phyloP scores from a whole-genome alignment of 2,113 vertebrate species.

The Rana temporaria region DNA sequence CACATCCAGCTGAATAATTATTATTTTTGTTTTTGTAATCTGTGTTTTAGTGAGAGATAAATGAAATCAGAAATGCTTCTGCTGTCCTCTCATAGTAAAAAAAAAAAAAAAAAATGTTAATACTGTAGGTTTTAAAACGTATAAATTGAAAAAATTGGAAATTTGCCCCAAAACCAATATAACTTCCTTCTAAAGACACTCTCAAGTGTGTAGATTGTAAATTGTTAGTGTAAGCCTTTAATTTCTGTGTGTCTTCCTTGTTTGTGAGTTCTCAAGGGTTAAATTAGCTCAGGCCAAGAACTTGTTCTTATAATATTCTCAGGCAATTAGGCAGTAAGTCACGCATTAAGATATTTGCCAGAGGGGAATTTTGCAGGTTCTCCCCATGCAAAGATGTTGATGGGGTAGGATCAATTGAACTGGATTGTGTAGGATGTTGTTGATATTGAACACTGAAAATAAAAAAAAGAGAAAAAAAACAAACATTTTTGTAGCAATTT shows the following conservation, averaged over 20 bases:
- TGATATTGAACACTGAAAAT: neutral
- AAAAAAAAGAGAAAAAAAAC: neutral
- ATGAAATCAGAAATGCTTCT: too few species aligned
- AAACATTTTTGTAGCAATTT: neutral
- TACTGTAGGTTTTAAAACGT: too few species aligned
- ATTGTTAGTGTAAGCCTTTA: neutral
- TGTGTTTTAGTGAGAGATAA: too few species aligned
- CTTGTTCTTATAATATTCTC: conserved; percentile 51
- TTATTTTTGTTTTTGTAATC: too few species aligned
- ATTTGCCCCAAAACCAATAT: too few species aligned
- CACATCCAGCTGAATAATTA: too few species aligned
- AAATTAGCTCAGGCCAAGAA: conserved; percentile 28
- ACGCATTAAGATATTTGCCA: conserved; percentile 37
- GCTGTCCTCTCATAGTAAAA: too few species aligned
- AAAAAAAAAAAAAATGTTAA: too few species aligned
- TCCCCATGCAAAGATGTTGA: conserved; percentile 36
- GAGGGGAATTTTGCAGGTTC: conserved; percentile 15
- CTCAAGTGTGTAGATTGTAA: neutral
- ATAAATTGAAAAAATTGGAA: too few species aligned
- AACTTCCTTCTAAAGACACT: too few species aligned
- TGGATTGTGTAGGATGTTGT: neutral
- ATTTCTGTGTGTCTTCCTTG: neutral
- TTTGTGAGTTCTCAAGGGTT: conserved; percentile 17
- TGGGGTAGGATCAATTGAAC: conserved; percentile 13
- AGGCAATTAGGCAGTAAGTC: conserved; percentile 49